Evolutionary conservation across 2,113 vertebrate genomes (phyloP).

Genomic region (Progne subis): DNA sequence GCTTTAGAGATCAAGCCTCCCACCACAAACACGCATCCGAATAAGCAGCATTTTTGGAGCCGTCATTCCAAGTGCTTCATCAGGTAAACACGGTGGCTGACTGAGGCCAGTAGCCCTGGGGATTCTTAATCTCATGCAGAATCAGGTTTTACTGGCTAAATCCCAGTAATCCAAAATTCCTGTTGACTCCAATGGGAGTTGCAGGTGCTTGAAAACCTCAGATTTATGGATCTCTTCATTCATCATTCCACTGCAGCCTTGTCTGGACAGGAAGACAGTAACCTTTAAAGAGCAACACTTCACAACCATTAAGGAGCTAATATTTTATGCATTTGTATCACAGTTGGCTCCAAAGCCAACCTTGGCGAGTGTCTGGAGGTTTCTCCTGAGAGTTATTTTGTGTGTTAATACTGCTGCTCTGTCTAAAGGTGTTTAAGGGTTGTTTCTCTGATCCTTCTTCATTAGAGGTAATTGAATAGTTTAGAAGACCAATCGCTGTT

Average conservation of each 20-base stretch:
- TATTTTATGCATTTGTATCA: slow-evolving; percentile 62
- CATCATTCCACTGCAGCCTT: slow-evolving; percentile 26
- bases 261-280: slow-evolving; percentile 62
- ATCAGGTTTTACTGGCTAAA: neutral
- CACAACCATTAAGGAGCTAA: slow-evolving; percentile 55
- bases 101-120: neutral
- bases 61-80: neutral
- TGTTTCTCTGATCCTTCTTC: slow-evolving; percentile 53
- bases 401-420: slow-evolving; percentile 47
- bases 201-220: slow-evolving; percentile 38
- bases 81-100: neutral
- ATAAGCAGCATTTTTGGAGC: neutral
- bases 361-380: slow-evolving; percentile 52
- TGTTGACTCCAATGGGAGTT: slow-evolving; percentile 8
- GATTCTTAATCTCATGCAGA: neutral
- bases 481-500: slow-evolving; percentile 17
- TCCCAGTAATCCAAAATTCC: slow-evolving; percentile 3
- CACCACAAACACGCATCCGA: neutral
- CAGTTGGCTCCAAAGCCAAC: slow-evolving; percentile 51
- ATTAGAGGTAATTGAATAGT: slow-evolving; percentile 54
- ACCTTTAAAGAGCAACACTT: slow-evolving; percentile 62
- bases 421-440: slow-evolving; percentile 57
- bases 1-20: neutral
- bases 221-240: neutral
- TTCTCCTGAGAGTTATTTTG: slow-evolving; percentile 58